Evolutionary conservation across 2,888 invertebrate genomes (phyloP).

Genomic region (Romanomermis culicivorax): DNA sequence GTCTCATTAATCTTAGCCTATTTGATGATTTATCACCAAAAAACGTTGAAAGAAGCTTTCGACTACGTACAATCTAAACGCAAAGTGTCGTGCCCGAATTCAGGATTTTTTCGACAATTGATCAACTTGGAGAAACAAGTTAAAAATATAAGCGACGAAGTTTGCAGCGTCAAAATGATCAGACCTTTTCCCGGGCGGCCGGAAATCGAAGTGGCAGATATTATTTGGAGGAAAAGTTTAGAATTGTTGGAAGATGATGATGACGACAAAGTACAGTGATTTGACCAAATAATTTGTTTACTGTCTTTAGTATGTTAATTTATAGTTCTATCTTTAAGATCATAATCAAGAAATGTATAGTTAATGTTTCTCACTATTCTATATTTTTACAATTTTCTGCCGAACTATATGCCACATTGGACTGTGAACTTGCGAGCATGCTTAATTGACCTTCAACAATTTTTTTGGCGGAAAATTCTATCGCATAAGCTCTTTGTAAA

Average conservation of each 20-base stretch:
- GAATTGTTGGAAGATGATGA: neutral
- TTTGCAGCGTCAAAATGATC: neutral
- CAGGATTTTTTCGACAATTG: constrained; percentile 5
- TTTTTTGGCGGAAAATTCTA: too few relatives aligned
- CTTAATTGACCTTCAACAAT: too few relatives aligned
- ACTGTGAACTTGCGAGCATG: too few relatives aligned
- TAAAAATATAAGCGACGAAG: too few relatives aligned
- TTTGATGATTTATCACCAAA: constrained; percentile 2
- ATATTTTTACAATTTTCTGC: too few relatives aligned
- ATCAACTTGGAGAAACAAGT: neutral
- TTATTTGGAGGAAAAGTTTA: neutral
- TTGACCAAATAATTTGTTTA: too few relatives aligned
- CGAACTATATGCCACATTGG: too few relatives aligned
- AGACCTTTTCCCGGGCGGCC: neutral
- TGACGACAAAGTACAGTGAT: neutral
- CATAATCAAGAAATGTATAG: too few relatives aligned
- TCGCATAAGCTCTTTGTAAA: too few relatives aligned
- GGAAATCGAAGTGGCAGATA: constrained; percentile 3
- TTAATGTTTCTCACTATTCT: too few relatives aligned
- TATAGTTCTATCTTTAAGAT: too few relatives aligned
- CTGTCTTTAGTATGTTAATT: too few relatives aligned
- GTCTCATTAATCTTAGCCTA: constrained; percentile 6
- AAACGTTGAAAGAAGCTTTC: neutral
- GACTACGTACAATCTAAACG: neutral
- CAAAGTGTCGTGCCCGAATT: constrained; percentile 1